phyloP scores from a whole-genome alignment of 2,113 vertebrate genomes.

The Calidris pygmaea region DNA sequence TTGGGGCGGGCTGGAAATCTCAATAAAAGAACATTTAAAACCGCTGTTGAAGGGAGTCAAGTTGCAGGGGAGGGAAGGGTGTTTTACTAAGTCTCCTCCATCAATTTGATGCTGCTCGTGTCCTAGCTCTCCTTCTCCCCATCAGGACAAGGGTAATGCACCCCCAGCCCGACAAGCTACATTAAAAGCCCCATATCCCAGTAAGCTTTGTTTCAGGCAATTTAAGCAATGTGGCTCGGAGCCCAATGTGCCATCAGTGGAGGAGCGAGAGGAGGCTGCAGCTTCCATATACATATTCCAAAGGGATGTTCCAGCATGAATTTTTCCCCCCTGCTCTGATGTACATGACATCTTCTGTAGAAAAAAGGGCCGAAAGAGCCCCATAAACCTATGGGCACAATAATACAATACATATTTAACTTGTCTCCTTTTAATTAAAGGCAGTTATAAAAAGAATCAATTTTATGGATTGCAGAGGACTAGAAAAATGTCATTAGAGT shows the following conservation, averaged over 20 bases:
- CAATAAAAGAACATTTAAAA: background rate
- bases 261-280: background rate
- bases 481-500: constrained; percentile 71
- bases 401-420: constrained; percentile 71
- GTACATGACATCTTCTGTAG: background rate
- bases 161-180: background rate
- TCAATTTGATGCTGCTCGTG: background rate
- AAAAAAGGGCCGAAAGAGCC: constrained; percentile 10
- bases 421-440: constrained; percentile 70
- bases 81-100: background rate
- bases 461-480: constrained; percentile 72
- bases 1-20: background rate
- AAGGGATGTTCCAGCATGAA: background rate
- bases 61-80: background rate
- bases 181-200: background rate
- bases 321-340: background rate
- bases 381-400: constrained; percentile 62
- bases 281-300: background rate
- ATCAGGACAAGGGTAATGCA: background rate
- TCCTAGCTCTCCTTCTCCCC: background rate
- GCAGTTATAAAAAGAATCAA: constrained; percentile 70
- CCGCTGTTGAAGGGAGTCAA: background rate
- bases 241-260: background rate
- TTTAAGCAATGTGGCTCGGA: background rate
- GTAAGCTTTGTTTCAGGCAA: background rate